Percentiles rank a stretch among this genome's conserved stretches.
These are phyloP conservation scores for Xylophagus ater DNA, from an alignment of 2,888 invertebrate species.

Conservation along the genomic window DNA sequence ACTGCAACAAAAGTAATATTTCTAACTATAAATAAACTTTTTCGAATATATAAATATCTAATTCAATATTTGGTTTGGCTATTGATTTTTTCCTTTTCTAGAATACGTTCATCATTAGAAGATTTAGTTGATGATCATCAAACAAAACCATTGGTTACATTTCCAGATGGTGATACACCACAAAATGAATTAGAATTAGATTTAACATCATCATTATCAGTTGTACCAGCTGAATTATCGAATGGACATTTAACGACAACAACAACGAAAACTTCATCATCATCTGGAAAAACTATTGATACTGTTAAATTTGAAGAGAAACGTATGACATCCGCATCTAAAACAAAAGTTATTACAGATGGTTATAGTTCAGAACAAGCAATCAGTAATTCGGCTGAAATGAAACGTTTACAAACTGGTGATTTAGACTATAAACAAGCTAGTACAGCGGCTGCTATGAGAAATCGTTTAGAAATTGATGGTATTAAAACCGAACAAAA, in stretches of 20 bases:
- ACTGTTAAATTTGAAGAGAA: conserved; percentile 77
- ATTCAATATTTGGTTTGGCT: no score
- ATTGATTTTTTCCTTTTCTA: no score
- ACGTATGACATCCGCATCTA: conserved; percentile 64
- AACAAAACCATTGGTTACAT: conserved; percentile 62
- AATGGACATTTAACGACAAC: conserved; percentile 35
- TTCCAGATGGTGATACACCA: conserved; percentile 68
- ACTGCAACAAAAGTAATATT: conserved; percentile 18
- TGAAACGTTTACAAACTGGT: conserved; percentile 66
- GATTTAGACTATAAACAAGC: conserved; percentile 74
- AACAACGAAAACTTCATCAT: no score
- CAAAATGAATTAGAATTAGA: conserved; percentile 36
- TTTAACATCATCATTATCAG: conserved; percentile 34
- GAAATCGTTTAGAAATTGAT: conserved; percentile 70
- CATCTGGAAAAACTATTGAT: conserved; percentile 40
- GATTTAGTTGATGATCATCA: conserved; percentile 60
- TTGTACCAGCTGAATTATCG: conserved; percentile 35
- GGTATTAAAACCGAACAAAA: conserved; percentile 79
- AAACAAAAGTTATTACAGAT: conserved; percentile 69
- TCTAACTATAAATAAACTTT: background rate
- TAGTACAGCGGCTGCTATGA: conserved; percentile 63
- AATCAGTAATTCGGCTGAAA: conserved; percentile 58
- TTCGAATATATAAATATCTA: no score
- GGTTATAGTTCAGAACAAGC: conserved; percentile 67
- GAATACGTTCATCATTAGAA: conserved; percentile 64